Percentiles rank a stretch among this genome's conserved stretches.
These are phyloP conservation scores for Pseudomyrmex concolor DNA, from an alignment of 1,140 invertebrate genomes.

Conservation along the genomic window DNA sequence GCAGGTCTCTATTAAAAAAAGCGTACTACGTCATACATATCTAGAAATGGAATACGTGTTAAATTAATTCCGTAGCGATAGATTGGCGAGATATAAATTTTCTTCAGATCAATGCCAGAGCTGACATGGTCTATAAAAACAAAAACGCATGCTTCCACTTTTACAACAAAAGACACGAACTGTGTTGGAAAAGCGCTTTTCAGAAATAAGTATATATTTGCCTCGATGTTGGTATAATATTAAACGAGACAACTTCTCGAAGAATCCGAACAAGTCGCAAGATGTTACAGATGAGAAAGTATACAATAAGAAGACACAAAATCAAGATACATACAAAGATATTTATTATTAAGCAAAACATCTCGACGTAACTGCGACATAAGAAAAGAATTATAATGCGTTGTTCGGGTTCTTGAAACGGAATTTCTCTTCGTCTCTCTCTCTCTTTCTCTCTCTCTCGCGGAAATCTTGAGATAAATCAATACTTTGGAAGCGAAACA, in stretches of 20 bases:
- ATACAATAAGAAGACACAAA: neutral
- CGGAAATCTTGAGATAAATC: conserved; percentile 22
- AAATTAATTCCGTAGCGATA: conserved; percentile 3
- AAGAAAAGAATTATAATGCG: too few species aligned
- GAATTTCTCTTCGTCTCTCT: too few species aligned
- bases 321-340: neutral
- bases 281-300: conserved; percentile 1
- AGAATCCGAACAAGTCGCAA: conserved; percentile 24
- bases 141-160: too few species aligned
- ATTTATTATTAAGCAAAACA: neutral
- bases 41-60: conserved; percentile 29
- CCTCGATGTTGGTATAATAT: neutral
- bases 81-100: neutral
- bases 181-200: neutral
- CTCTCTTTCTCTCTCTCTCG: neutral
- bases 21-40: neutral
- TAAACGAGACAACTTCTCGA: neutral
- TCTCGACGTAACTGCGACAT: too few species aligned
- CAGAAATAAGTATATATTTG: neutral
- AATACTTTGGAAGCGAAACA: conserved; percentile 1
- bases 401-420: too few species aligned
- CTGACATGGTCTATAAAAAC: too few species aligned
- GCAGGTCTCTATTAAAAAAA: neutral
- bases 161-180: too few species aligned
- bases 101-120: neutral